Conservation (phyloP, 2,797 vertebrate species). For the Xyrichtys novacula region DNA sequence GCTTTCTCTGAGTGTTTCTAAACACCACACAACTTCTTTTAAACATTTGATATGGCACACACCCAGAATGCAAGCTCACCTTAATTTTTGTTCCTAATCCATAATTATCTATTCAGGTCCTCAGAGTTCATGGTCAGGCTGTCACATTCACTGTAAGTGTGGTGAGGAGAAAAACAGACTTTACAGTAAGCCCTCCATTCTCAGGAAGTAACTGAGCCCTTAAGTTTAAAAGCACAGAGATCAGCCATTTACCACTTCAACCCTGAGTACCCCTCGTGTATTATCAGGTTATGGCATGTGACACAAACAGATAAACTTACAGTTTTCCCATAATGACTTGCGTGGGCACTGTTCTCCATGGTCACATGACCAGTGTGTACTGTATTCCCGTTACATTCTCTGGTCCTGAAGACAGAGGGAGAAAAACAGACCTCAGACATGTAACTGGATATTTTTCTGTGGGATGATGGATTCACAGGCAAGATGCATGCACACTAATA, state of each 20-base stretch:
- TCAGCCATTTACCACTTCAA: neutral
- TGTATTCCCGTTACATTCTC: slow-evolving; percentile 47
- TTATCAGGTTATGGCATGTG: slow-evolving; percentile 34
- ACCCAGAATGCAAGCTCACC: no score
- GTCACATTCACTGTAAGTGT: slow-evolving; percentile 1
- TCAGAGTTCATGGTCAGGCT: neutral
- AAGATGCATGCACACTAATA: slow-evolving; percentile 16
- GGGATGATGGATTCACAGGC: slow-evolving; percentile 7
- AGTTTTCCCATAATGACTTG: slow-evolving; percentile 45
- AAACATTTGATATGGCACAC: no score
- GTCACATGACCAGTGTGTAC: slow-evolving; percentile 10
- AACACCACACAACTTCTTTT: no score
- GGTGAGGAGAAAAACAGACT: neutral
- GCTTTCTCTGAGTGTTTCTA: no score
- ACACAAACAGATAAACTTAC: slow-evolving; percentile 1
- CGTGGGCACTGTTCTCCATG: slow-evolving; percentile 11
- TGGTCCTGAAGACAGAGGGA: slow-evolving; percentile 31
- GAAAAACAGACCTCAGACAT: slow-evolving; percentile 38
- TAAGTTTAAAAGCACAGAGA: slow-evolving; percentile 8
- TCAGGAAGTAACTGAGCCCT: slow-evolving; percentile 31
- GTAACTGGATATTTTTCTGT: slow-evolving; percentile 51
- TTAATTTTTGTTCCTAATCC: neutral
- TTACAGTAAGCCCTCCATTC: slow-evolving; percentile 28
- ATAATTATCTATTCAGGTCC: neutral
- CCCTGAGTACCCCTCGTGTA: slow-evolving; percentile 25